Percentiles rank a stretch among this genome's conserved stretches.
These are phyloP conservation scores for Epsilonema sp. DNA, from an alignment of 2,888 invertebrate species.

Conservation along the genomic window DNA sequence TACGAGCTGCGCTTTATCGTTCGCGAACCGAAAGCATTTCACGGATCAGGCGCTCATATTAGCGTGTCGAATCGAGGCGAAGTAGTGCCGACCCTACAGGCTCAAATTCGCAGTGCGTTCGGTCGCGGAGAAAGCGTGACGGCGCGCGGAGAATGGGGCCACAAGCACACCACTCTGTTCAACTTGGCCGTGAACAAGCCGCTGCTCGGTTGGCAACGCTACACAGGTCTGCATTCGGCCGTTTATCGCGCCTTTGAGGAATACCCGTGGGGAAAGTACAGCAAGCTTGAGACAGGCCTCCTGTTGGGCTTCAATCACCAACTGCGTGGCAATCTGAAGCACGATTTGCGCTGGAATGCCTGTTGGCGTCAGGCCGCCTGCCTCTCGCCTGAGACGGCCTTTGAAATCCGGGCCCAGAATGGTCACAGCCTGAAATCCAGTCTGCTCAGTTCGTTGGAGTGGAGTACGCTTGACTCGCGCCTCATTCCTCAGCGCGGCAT, in stretches of 20 bases:
- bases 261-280: constrained; percentile 53
- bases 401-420: constrained; percentile 59
- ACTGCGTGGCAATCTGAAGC: too few species aligned
- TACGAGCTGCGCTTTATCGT: constrained; percentile 63
- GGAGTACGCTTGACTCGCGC: constrained; percentile 41
- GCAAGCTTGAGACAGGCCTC: constrained; percentile 50
- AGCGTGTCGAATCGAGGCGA: constrained; percentile 4
- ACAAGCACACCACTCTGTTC: constrained; percentile 57
- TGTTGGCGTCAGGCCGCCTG: constrained; percentile 56
- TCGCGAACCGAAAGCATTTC: constrained; percentile 41
- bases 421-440: constrained; percentile 71
- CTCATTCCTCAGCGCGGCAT: constrained; percentile 34
- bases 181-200: constrained; percentile 63
- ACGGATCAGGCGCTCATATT: background rate
- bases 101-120: constrained; percentile 44
- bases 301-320: background rate
- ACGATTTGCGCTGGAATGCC: constrained; percentile 35
- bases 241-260: constrained; percentile 9
- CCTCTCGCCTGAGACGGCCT: constrained; percentile 52
- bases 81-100: background rate
- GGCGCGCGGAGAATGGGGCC: constrained; percentile 64
- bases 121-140: constrained; percentile 65
- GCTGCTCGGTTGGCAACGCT: constrained; percentile 41
- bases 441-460: constrained; percentile 52
- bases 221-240: constrained; percentile 18